Evolutionary conservation across 2,888 invertebrate species (phyloP).

Genomic region (Coenonympha arcania): DNA sequence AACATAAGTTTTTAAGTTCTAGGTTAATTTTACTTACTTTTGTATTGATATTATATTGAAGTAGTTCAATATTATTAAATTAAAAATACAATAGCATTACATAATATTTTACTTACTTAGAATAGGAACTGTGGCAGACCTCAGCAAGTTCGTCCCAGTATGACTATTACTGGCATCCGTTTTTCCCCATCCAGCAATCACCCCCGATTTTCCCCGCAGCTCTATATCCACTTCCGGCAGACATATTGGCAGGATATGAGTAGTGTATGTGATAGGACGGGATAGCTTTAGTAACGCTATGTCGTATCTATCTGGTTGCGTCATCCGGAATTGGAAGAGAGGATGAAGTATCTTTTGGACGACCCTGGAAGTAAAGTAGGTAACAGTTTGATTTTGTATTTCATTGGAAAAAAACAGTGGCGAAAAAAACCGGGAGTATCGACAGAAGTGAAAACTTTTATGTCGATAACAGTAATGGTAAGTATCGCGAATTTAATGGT

Average conservation of each 20-base stretch:
- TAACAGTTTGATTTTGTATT: too few relatives aligned
- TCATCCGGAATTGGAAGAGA: constrained; percentile 83
- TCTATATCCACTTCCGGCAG: constrained; percentile 74
- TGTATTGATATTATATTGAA: too few relatives aligned
- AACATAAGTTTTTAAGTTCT: too few relatives aligned
- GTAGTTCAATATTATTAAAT: too few relatives aligned
- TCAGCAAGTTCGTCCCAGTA: constrained; percentile 84
- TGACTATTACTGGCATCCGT: constrained; percentile 81
- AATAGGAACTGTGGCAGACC: constrained; percentile 87
- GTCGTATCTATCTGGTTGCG: constrained; percentile 88
- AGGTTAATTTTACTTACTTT: too few relatives aligned
- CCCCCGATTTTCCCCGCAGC: constrained; percentile 53
- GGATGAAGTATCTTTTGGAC: constrained; percentile 85
- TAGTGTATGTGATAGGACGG: constrained; percentile 76
- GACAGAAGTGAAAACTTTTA: too few relatives aligned
- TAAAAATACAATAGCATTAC: too few relatives aligned
- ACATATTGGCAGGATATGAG: constrained; percentile 85
- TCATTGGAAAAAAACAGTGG: too few relatives aligned
- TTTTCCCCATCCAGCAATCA: constrained; percentile 89
- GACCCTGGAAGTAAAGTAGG: constrained; percentile 62
- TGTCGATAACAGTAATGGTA: too few relatives aligned
- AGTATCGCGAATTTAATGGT: too few relatives aligned
- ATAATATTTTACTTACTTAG: constrained; percentile 81
- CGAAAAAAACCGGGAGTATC: too few relatives aligned
- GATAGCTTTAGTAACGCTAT: constrained; percentile 83